Evolutionary conservation across 2,888 invertebrate genomes (phyloP), one percentile per base, ranked within the genome.

Genomic region (Geotrupes spiniger): DNA sequence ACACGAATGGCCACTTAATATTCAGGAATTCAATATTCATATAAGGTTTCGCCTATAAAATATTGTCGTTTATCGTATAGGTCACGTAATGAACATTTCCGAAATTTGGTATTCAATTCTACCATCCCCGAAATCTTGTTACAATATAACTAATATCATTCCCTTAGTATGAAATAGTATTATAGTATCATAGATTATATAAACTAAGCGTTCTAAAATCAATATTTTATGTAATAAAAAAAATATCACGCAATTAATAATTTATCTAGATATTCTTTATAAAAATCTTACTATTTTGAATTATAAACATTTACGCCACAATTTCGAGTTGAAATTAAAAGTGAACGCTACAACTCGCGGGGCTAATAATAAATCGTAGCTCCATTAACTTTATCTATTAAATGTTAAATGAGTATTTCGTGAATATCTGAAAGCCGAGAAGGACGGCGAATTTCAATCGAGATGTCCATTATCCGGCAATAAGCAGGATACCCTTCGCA

Each of bases 11-110:
- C 21, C 36, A 33, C 43, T 39, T 49, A 33, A 39, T 43, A 49
- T 49, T 49, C 43, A 11, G 39, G 15, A 14, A 50, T 50, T 51
- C 42, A 47, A 50, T 60, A 60, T 60, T 58, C 60, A 57, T 51
- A 42, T 47, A 36, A 46, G 52, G 60, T 53, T 52, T 56, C 51
- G 46, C 53, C 53, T 54, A 47, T 57, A 54, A 58, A 60, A 56
- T 52, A 56, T 49, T 49, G 59, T 59, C 60, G 58, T 63, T 63
- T 61, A 57, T 62, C 44, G 63, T 54, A 60, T 63, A 58, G 61
- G 67, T 67, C 69, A 69, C 69, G 69, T 69, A 69, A 66, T 64
- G 62, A 64, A 66, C 69, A 63, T 69, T 67, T 64, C 64, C 65
- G 62, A 68, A 65, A 68, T 66, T 68, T 64, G 63, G 62, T 61